These are phyloP conservation scores for Andrena dorsata DNA, from an alignment of 2,888 invertebrate species.

Conservation along the genomic window DNA sequence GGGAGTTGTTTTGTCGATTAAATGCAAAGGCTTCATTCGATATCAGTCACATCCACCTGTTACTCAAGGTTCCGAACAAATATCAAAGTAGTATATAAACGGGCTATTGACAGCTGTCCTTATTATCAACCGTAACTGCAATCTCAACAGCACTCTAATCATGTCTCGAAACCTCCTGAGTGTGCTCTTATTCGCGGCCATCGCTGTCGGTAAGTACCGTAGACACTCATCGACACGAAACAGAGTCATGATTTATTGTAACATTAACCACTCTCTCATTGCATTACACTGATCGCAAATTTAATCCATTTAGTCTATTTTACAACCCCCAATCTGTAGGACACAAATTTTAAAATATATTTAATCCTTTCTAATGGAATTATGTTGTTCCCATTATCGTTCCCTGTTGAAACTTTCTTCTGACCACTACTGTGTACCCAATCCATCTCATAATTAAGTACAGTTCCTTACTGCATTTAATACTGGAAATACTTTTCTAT, in stretches of 20 bases:
- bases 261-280: background rate
- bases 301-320: no score
- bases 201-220: background rate
- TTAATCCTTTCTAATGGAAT: no score
- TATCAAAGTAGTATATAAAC: constrained; percentile 18
- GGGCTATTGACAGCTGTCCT: background rate
- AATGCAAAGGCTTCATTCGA: background rate
- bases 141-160: background rate
- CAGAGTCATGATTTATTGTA: background rate
- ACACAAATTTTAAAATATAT: no score
- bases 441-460: no score
- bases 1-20: background rate
- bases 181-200: background rate
- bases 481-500: no score
- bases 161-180: constrained; percentile 13
- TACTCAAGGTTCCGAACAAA: constrained; percentile 18
- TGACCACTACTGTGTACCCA: no score
- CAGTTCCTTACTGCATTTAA: no score
- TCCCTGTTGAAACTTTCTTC: no score
- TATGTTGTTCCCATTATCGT: no score
- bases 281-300: no score
- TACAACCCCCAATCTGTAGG: no score
- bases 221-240: background rate
- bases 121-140: background rate
- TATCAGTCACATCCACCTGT: constrained; percentile 8